Evolutionary conservation across 2,888 invertebrate species (phyloP), one percentile per base, ranked within the genome.

Genomic region (Nemurella pictetii): DNA sequence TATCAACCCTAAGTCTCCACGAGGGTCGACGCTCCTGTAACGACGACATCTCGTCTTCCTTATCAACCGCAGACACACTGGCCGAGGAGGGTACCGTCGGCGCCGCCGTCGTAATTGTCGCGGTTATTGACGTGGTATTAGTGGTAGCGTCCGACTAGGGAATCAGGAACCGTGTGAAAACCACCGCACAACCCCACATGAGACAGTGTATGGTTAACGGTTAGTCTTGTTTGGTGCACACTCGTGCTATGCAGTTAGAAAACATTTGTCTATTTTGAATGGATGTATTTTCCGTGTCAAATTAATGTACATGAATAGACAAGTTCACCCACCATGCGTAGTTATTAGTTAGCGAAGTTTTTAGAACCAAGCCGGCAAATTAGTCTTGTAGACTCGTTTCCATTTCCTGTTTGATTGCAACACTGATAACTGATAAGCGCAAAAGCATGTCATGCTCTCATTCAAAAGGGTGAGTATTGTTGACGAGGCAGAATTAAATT

Each of bases 1-100:
- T 95, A 93, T 97, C 97, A 91, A 97, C 95, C 90, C 95, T 94
- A 89, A 97, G 93, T 90, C 97, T 94, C 97, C 97, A 97, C 88
- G 97, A 97, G 75, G 97, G 97, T 89, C 97, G 94, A 88, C 97
- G 94, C 91, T 97, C 97, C 88, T 92, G 92, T 87, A 88, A 87
- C 29, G 84, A 85, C 35, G 85, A 77, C 74, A 84, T 32, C 27
- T 84, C 86, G 77, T 87, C 85, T 26, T 87, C 84, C 28, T 86
- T 84, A 35, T 86, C 83, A 26, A 85, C 85, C 74, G 80, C 84
- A 80, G 55, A 80, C 83, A 86, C 85, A 78, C 87, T 85, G 55
- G 86, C 85, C 85, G 86, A 85, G 87, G 80, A 86, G 87, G 92
- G 92, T 86, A 90, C 90, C 83, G 91, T 91, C 78, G 92, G 90